Evolutionary conservation across 1,140 invertebrate genomes (phyloP).

Genomic region (Hyphantria cunea): DNA sequence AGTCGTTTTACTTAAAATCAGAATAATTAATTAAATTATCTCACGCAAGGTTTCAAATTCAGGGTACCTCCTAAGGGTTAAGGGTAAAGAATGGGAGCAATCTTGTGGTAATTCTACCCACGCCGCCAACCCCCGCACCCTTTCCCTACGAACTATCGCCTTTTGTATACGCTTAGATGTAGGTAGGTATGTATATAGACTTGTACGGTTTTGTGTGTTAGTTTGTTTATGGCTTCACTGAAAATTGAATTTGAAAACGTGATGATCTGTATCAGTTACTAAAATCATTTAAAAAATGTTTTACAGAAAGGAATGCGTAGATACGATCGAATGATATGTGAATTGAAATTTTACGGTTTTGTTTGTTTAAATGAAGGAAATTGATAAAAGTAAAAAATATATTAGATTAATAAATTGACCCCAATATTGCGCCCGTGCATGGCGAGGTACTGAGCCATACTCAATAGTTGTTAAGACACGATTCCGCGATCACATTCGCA

Average conservation of each 20-base stretch:
- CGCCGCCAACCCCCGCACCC: conserved; percentile 9
- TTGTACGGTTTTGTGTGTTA: neutral
- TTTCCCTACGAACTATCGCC: conserved; percentile 36
- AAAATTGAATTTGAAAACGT: neutral
- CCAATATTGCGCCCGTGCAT: too few relatives aligned
- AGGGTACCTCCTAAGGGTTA: conserved; percentile 32
- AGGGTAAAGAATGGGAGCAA: conserved; percentile 51
- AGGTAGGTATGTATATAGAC: conserved; percentile 6
- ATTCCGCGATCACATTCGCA: too few relatives aligned
- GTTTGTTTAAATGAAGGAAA: too few relatives aligned
- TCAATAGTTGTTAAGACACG: too few relatives aligned
- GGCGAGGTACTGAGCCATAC: too few relatives aligned
- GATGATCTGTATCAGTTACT: too few relatives aligned
- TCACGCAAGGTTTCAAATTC: conserved; percentile 34
- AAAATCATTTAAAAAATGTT: too few relatives aligned
- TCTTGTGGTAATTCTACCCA: conserved; percentile 59
- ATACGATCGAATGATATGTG: too few relatives aligned
- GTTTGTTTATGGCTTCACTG: neutral
- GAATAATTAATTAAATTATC: conserved; percentile 36
- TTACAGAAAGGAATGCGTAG: too few relatives aligned
- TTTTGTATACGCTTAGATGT: conserved; percentile 18
- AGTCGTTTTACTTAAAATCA: conserved; percentile 19
- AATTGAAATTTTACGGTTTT: too few relatives aligned
- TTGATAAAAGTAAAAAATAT: too few relatives aligned
- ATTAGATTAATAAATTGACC: too few relatives aligned